These are phyloP conservation scores for Pyrgus malvae DNA, from an alignment of 2,888 invertebrate species.

Conservation along the genomic window DNA sequence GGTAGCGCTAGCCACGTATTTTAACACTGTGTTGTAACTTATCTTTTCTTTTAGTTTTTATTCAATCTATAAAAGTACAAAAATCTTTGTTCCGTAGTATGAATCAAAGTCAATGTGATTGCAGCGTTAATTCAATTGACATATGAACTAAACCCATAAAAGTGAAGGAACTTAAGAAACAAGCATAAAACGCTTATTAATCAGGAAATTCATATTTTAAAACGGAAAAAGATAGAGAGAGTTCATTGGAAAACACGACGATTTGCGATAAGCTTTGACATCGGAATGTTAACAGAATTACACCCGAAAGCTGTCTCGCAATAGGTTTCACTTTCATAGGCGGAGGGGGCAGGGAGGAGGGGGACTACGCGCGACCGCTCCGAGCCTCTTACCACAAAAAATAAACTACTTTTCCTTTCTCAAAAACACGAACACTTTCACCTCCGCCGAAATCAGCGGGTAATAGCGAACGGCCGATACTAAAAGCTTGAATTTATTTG, in stretches of 20 bases:
- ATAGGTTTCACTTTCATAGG: constrained; percentile 66
- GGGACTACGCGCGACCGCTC: constrained; percentile 55
- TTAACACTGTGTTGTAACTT: too few relatives aligned
- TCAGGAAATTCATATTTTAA: not conserved
- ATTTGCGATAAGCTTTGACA: constrained; percentile 9
- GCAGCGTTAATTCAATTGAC: too few relatives aligned
- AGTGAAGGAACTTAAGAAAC: too few relatives aligned
- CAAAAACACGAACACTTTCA: constrained; percentile 77
- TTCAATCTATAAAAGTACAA: too few relatives aligned
- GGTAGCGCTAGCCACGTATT: too few relatives aligned
- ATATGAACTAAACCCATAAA: too few relatives aligned
- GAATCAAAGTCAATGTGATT: too few relatives aligned
- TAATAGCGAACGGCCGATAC: constrained; percentile 39
- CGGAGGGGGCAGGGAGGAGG: constrained; percentile 30
- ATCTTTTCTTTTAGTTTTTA: too few relatives aligned
- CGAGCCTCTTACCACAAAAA: constrained; percentile 68
- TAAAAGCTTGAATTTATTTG: not conserved
- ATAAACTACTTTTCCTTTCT: constrained; percentile 79
- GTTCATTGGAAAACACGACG: not conserved
- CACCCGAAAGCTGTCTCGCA: constrained; percentile 43
- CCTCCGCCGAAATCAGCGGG: constrained; percentile 67
- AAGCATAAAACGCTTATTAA: too few relatives aligned
- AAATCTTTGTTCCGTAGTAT: too few relatives aligned
- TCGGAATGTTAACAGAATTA: constrained; percentile 20
- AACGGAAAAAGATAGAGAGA: not conserved